Conservation (phyloP, 2,113 vertebrate genomes). For the Pomatostomus ruficeps region DNA sequence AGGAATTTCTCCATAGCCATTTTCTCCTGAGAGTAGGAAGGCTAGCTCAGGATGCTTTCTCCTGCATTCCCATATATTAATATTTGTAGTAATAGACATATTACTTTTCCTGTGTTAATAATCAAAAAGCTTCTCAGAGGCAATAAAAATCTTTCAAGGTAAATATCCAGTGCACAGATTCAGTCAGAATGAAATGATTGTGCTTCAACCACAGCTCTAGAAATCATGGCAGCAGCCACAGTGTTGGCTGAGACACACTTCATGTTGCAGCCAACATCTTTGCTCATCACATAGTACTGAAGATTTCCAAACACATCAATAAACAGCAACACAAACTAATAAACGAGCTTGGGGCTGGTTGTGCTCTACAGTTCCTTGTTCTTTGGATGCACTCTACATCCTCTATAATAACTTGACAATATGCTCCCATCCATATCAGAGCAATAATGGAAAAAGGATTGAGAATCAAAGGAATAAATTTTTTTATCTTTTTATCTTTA, state of each 20-base stretch:
- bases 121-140: background rate
- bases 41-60: background rate
- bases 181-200: background rate
- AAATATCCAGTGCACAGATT: background rate
- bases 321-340: background rate
- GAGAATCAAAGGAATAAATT: background rate
- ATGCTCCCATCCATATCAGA: background rate
- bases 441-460: constrained; percentile 1
- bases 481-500: background rate
- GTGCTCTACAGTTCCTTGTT: background rate
- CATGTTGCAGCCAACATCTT: background rate
- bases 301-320: background rate
- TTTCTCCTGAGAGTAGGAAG: background rate
- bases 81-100: background rate
- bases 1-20: background rate
- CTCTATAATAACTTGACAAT: background rate
- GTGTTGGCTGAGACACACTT: background rate
- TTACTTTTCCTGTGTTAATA: background rate
- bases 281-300: background rate
- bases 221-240: background rate
- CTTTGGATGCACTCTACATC: background rate
- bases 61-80: background rate
- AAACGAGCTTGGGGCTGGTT: background rate
- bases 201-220: background rate
- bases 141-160: background rate